Evolutionary conservation across 2,888 invertebrate species (phyloP), one percentile per base, ranked within the genome.

Genomic region (Synanthedon myopaeformis): DNA sequence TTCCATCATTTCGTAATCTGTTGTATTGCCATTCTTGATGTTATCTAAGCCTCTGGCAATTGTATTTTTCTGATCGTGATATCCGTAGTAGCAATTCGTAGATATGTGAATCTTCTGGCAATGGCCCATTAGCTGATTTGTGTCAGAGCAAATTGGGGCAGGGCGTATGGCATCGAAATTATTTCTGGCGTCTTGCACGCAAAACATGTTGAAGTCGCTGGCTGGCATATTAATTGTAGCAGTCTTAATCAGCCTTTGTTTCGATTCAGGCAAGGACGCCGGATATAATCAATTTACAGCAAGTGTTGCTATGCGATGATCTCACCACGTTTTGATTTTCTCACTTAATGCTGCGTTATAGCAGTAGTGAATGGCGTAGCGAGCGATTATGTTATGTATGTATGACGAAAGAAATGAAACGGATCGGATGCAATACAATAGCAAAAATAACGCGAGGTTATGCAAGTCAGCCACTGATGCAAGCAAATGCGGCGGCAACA

Each of bases 81-180:
- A 89, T 53, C 89, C 89, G 59, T 89, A 89, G 64, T 89, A 89
- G 63, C 86, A 86, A 70, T 89, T 88, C 50, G 82, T 84, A 51
- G 89, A 89, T 65, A 89, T 75, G 65, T 85, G 85, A 60, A 87
- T 66, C 64, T 77, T 85, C 58, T 79, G 84, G 71, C 76, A 82
- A 74, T 80, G 84, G 61, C 76, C 78, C 72, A 74, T 69, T 69
- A 70, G 65, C 65, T 73, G 74, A 65, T 76, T 79, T 65, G 75
- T 70, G 69, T 81, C 76, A 58, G 67, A 58, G 62, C 74, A 81
- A 72, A 84, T 67, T 59, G 84, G 82, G 62, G 79, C 80, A 63
- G 85, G 87, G 64, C 83, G 78, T 63, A 84, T 76, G 58, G 82
- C 78, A 59, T 81, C 79, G 65, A 85, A 85, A 78, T 83, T 85